These are phyloP conservation scores for Hedya salicella DNA, from an alignment of 2,888 invertebrate genomes.

Conservation along the genomic window DNA sequence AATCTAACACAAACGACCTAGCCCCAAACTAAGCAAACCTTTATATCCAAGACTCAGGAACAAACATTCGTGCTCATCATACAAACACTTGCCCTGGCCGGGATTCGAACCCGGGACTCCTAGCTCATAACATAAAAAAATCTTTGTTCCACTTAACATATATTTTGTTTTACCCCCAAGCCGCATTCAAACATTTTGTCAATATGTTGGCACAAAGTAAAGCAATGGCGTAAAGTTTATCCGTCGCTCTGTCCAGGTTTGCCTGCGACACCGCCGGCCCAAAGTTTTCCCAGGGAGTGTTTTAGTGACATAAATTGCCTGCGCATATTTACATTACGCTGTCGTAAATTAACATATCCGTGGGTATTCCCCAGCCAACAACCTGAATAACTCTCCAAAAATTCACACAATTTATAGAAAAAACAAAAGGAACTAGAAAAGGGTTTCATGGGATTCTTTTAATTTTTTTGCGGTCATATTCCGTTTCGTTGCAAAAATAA, in stretches of 20 bases:
- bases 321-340: slow-evolving; percentile 76
- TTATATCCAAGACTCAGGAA: no score
- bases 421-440: slow-evolving; percentile 47
- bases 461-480: slow-evolving; percentile 35
- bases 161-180: no score
- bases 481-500: slow-evolving; percentile 21
- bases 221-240: not conserved
- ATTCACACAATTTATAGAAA: slow-evolving; percentile 57
- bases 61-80: no score
- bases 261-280: slow-evolving; percentile 45
- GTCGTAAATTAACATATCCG: slow-evolving; percentile 78
- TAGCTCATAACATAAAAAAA: no score
- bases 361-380: slow-evolving; percentile 74
- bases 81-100: no score
- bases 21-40: no score
- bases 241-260: slow-evolving; percentile 21
- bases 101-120: no score
- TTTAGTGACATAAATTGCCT: slow-evolving; percentile 78
- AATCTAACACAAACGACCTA: no score
- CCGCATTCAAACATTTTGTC: not conserved
- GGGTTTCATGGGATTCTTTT: slow-evolving; percentile 24
- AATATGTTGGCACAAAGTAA: not conserved
- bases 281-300: slow-evolving; percentile 68
- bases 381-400: slow-evolving; percentile 65
- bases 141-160: no score